Evolutionary conservation across 92 coral and sea anemone species (phyloP).

Genomic region (Epizoanthus fatuus): DNA sequence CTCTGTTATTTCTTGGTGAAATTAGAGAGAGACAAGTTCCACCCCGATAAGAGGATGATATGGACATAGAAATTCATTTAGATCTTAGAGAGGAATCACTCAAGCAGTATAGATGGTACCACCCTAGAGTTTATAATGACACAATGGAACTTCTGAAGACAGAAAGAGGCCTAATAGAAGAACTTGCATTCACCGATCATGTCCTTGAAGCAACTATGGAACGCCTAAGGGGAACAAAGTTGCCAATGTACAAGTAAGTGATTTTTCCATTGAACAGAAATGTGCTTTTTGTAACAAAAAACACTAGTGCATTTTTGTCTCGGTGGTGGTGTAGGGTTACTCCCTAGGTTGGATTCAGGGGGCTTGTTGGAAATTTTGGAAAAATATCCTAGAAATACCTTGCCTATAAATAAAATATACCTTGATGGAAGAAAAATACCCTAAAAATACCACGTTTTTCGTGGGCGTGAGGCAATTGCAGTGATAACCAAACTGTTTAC

Average conservation of each 20-base stretch:
- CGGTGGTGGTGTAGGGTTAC: too few species aligned
- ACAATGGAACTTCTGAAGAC: conserved; percentile 12
- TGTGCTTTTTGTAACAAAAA: too few species aligned
- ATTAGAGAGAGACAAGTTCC: conserved; percentile 30
- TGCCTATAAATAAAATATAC: too few species aligned
- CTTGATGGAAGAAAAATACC: too few species aligned
- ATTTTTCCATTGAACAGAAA: too few species aligned
- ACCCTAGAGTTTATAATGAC: conserved; percentile 4
- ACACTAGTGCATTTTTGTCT: too few species aligned
- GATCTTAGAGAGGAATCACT: conserved; percentile 33
- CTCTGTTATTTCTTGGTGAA: not conserved
- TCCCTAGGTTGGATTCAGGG: too few species aligned
- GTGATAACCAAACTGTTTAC: too few species aligned
- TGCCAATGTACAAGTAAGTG: conserved; percentile 59
- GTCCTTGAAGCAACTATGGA: conserved; percentile 19
- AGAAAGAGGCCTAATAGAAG: conserved; percentile 10
- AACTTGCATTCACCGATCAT: conserved; percentile 21
- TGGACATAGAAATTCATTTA: conserved; percentile 43
- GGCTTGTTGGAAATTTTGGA: too few species aligned
- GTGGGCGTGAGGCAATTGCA: too few species aligned
- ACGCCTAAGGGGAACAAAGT: conserved; percentile 12
- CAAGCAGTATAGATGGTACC: conserved; percentile 35
- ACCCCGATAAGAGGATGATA: conserved; percentile 41
- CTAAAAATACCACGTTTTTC: too few species aligned
- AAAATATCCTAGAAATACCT: too few species aligned